Base-by-base conservation (phyloP, 2,888 invertebrate genomes). In the Eupelmus urozonus region DNA sequence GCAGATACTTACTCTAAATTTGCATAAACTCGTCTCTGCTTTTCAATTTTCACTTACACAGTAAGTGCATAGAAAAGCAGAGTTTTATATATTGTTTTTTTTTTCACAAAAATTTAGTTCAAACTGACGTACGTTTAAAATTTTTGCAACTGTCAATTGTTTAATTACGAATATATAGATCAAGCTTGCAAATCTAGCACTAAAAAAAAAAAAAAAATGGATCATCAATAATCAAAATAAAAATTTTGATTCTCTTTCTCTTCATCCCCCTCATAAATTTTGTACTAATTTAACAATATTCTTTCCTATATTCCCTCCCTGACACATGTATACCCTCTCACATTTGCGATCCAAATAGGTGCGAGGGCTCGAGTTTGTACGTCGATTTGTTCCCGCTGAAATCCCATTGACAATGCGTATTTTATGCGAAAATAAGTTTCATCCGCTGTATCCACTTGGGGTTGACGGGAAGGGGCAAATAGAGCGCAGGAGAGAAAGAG, bases 401-500 rank as follows among this genome's bases (percentile, higher is more conserved):
- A 57, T 70, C 34, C 65, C 65, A 69, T 53, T 53, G 53, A 27
- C 70, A 51, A 69, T 62, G 34, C 40, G 49, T 66, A 66, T 72
- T 77, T 66, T 66, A 71, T 72, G 69, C 73, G 69, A 78, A 57
- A 78, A 63, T 78, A 78, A 78, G 67, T 78, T 78, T 67, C 69
- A 77, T 77, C 57, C 25, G 18, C 53, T 27, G 25, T 65, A 66
- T 81, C 81, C 81, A 84, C 83, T 81, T 81, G 72, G 66, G 71
- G 57, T 65, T 20, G 45, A 74, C n/a, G 49, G 16, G 16, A n/a
- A 49, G 11, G 16, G n/a, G 16, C 9, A 9, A 25, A 53, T 25
- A 63, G 65, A 66, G n/a, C 49, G n/a, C 49, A 42, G 51, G 42
- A 42, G 62, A 60, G 49, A 23, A 45, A 29, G 23, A 20, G 53